Conservation (phyloP, 2,888 invertebrate species). For the Meiosimyza platycephala region DNA sequence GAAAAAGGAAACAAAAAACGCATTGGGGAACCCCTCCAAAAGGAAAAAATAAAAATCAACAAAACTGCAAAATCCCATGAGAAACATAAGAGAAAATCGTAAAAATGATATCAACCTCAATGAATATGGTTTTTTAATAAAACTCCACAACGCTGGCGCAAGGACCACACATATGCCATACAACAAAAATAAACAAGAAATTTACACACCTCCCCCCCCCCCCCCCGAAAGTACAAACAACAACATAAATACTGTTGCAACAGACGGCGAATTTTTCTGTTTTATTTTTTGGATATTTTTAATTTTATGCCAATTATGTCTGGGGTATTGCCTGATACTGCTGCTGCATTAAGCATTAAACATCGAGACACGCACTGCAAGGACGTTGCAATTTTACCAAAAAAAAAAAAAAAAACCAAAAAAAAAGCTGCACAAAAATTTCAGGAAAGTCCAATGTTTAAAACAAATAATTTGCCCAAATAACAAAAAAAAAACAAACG, state of each 20-base stretch:
- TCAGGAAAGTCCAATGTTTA: neutral
- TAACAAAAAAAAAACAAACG: neutral
- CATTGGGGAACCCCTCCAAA: conserved; percentile 10
- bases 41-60: neutral
- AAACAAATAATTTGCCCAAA: neutral
- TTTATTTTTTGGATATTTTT: neutral
- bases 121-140: conserved; percentile 7
- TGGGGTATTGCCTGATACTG: neutral
- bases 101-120: conserved; percentile 6
- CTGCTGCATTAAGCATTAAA: conserved; percentile 2
- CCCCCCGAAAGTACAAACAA: neutral
- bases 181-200: neutral
- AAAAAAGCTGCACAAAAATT: neutral
- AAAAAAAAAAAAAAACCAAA: neutral
- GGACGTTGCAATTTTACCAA: neutral
- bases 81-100: neutral
- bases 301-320: conserved; percentile 20
- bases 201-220: too few species aligned
- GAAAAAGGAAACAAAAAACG: neutral
- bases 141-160: neutral
- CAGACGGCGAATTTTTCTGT: neutral
- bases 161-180: neutral
- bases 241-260: neutral
- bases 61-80: neutral
- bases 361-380: conserved; percentile 7